Conservation (phyloP, 2,888 invertebrate genomes). For the Rugalucina vietnamica region DNA sequence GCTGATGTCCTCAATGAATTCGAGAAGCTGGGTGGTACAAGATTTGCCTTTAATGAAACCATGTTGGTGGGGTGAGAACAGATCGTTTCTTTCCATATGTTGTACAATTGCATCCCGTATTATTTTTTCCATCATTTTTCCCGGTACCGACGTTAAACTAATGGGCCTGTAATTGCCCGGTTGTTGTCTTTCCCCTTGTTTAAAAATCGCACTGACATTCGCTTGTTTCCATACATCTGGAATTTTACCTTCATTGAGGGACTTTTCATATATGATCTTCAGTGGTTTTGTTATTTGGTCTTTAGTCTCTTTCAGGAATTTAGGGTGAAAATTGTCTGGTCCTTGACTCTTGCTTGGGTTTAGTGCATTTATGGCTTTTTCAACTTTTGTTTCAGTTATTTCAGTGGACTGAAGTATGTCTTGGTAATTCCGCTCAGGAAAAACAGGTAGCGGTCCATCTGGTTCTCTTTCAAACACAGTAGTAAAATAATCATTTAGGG, state of each 20-base stretch:
- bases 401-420: not conserved
- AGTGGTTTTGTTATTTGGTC: not conserved
- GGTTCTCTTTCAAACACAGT: not conserved
- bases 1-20: not conserved
- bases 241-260: not conserved
- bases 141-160: not conserved
- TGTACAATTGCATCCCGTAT: not conserved
- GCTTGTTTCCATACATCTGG: not conserved
- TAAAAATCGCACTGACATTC: not conserved
- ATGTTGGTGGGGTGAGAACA: not conserved
- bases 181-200: too few species aligned
- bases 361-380: not conserved
- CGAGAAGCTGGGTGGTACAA: not conserved
- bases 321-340: too few species aligned
- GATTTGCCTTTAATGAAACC: not conserved
- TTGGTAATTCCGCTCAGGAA: not conserved
- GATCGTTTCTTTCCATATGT: not conserved
- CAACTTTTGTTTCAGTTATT: not conserved
- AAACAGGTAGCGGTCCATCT: not conserved
- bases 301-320: conserved; percentile 1
- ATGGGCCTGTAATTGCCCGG: too few species aligned
- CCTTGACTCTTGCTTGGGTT: not conserved
- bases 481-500: not conserved
- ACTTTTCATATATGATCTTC: not conserved
- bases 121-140: not conserved